phyloP scores from a whole-genome alignment of 2,888 invertebrate genomes.

The Ochropleura plecta region DNA sequence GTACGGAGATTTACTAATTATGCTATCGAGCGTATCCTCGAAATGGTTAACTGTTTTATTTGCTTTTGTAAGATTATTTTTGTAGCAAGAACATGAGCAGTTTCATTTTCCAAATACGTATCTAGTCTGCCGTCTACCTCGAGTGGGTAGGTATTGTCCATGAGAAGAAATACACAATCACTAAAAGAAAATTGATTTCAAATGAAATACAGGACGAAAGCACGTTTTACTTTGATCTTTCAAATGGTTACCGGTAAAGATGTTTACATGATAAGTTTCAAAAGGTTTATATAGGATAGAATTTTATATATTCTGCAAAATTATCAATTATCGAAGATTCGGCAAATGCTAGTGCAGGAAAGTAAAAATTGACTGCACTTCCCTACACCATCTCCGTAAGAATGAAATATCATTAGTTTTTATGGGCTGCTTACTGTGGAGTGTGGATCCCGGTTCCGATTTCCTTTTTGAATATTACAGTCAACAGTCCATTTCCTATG shows the following conservation, averaged over 20 bases:
- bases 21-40: constrained; percentile 1
- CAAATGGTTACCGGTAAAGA: not conserved
- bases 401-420: constrained; percentile 39
- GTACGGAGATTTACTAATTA: constrained; percentile 28
- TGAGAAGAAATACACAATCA: constrained; percentile 28
- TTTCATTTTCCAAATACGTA: constrained; percentile 11
- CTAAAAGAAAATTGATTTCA: constrained; percentile 42
- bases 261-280: not conserved
- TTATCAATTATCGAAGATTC: not conserved
- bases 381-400: constrained; percentile 17
- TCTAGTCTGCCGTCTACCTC: not conserved
- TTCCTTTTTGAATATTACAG: constrained; percentile 26
- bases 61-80: constrained; percentile 13
- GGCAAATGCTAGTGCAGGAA: not conserved
- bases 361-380: constrained; percentile 1
- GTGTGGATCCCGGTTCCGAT: constrained; percentile 29
- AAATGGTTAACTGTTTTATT: not conserved
- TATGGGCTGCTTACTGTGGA: constrained; percentile 29
- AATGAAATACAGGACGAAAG: not conserved
- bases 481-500: constrained; percentile 30
- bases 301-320: no score
- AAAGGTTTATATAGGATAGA: no score
- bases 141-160: not conserved
- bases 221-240: constrained; percentile 8
- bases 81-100: not conserved